A percentile compares a stretch with the other conserved stretches of the same genome.
phyloP scores from a whole-genome alignment of 1,140 invertebrate species.

The Nasonia vitripennis region DNA sequence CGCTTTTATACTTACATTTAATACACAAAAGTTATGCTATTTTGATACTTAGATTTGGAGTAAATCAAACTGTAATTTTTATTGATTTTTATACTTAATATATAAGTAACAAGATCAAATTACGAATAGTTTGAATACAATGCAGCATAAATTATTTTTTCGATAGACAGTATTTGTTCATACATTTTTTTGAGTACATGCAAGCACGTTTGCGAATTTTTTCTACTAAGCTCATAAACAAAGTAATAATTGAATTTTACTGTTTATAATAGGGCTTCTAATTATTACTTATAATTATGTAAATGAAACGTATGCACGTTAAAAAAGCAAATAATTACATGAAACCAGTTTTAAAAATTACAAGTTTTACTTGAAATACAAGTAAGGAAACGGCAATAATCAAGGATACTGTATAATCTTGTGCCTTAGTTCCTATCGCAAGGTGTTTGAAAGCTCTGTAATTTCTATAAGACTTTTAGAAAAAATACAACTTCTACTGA shows the following conservation, averaged over 20 bases:
- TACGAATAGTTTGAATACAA: background rate
- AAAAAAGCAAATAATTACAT: background rate
- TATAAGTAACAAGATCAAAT: background rate
- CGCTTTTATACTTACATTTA: constrained; percentile 44
- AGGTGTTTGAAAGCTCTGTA: constrained; percentile 41
- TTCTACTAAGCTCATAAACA: background rate
- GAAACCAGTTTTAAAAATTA: background rate
- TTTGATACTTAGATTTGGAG: constrained; percentile 9
- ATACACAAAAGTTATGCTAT: background rate
- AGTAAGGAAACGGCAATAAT: constrained; percentile 20
- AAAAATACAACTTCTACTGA: constrained; percentile 23
- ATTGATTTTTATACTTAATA: background rate
- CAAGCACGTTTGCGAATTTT: background rate
- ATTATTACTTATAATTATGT: background rate
- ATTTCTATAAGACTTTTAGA: constrained; percentile 40
- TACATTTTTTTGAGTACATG: background rate
- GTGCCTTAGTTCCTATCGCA: constrained; percentile 59
- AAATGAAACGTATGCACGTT: background rate
- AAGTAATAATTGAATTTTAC: background rate
- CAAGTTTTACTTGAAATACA: constrained; percentile 53
- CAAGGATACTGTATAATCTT: constrained; percentile 40
- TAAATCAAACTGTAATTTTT: background rate
- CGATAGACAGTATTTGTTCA: no score
- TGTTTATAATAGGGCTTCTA: background rate
- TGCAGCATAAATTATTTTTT: background rate